Conservation (phyloP, 2,113 vertebrate genomes). For the Catharus fuscescens region DNA sequence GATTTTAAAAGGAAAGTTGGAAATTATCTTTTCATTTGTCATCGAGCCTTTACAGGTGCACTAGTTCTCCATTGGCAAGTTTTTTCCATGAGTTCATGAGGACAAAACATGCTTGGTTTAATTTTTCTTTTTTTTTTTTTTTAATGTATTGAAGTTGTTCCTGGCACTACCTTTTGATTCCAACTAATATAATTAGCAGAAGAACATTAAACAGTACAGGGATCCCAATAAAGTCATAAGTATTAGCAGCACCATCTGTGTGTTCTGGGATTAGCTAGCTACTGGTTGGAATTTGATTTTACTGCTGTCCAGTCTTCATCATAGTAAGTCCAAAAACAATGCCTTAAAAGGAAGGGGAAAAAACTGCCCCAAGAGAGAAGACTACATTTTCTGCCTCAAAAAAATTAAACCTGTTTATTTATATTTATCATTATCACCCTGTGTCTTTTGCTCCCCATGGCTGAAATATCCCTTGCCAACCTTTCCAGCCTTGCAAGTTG, state of each 20-base stretch:
- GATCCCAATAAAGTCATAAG: background rate
- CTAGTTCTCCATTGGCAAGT: background rate
- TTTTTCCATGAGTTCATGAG: constrained; percentile 20
- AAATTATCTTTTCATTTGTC: background rate
- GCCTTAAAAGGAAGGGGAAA: accelerated
- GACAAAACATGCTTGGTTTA: background rate
- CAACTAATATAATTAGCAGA: background rate
- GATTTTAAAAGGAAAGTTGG: constrained; percentile 3
- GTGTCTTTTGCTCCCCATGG: background rate
- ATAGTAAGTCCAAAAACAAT: background rate
- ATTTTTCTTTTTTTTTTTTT: no score
- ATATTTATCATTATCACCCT: background rate
- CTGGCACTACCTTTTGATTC: background rate
- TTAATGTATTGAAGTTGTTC: background rate
- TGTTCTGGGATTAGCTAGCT: background rate
- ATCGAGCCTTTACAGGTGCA: constrained; percentile 19
- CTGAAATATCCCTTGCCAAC: background rate
- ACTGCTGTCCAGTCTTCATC: background rate
- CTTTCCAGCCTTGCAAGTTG: background rate
- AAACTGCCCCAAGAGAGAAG: background rate
- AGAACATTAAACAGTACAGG: background rate
- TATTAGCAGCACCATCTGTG: background rate
- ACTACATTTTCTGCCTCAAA: background rate
- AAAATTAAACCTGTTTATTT: background rate
- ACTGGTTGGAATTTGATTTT: background rate